Percentiles rank a stretch among this genome's conserved stretches.
phyloP scores from a whole-genome alignment of 1,140 invertebrate species.

The Drosophila subobscura region DNA sequence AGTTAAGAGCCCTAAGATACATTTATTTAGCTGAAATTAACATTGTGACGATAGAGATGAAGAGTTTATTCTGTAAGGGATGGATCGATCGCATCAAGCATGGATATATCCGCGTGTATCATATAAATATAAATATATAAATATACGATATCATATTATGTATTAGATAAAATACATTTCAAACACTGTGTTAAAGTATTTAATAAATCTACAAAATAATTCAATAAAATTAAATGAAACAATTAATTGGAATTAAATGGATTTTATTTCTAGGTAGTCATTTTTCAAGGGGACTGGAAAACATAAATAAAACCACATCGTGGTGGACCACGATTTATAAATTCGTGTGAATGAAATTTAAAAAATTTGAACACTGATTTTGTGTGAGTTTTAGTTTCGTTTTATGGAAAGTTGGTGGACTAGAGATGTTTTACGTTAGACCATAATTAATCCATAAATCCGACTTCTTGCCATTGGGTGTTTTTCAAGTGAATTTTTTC shows the following conservation, averaged over 20 bases:
- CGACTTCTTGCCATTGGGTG: no score
- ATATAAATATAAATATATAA: constrained; percentile 44
- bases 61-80: constrained; percentile 69
- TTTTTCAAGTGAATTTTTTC: no score
- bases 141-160: constrained; percentile 67
- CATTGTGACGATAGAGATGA: constrained; percentile 30
- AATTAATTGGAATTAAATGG: constrained; percentile 2
- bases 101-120: constrained; percentile 57
- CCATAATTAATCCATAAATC: no score
- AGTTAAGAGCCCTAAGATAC: constrained; percentile 68
- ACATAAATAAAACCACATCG: no score
- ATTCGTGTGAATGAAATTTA: no score
- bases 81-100: constrained; percentile 18
- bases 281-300: no score
- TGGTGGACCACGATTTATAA: no score
- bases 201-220: constrained; percentile 69
- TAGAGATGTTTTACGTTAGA: no score
- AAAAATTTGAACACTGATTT: no score
- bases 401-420: no score
- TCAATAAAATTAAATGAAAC: constrained; percentile 64
- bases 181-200: constrained; percentile 82
- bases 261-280: neutral
- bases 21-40: constrained; percentile 72
- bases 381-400: no score
- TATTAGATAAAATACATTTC: constrained; percentile 77